Percentiles rank a stretch among this genome's conserved stretches.
Conservation (phyloP, 2,888 invertebrate genomes). For the Drepana falcataria region DNA sequence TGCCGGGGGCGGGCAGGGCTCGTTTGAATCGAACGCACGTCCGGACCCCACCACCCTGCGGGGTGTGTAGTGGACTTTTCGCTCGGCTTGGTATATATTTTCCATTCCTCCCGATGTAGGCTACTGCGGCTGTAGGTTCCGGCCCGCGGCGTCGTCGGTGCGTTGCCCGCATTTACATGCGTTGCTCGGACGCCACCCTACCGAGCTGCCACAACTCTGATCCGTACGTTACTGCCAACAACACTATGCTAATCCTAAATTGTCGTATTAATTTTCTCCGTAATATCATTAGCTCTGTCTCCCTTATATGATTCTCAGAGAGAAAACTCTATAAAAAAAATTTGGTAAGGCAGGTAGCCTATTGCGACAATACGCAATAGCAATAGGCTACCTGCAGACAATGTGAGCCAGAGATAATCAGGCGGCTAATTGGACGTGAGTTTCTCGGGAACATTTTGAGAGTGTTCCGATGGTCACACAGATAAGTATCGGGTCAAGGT, state of each 20-base stretch:
- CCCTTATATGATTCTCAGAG: too few species aligned
- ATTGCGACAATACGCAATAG: too few species aligned
- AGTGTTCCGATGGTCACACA: background rate
- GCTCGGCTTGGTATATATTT: constrained; percentile 76
- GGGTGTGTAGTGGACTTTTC: constrained; percentile 77
- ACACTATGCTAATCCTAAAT: background rate
- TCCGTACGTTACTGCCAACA: constrained; percentile 10
- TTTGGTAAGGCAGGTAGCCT: too few species aligned
- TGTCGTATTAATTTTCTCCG: background rate
- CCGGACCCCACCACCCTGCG: constrained; percentile 56
- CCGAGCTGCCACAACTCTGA: constrained; percentile 19
- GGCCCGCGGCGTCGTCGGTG: constrained; percentile 33
- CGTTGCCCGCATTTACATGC: constrained; percentile 62
- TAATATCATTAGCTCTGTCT: too few species aligned
- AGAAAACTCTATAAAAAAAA: too few species aligned
- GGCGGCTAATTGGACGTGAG: too few species aligned
- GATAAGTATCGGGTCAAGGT: background rate
- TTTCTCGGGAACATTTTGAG: too few species aligned
- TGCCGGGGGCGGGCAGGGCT: constrained; percentile 54
- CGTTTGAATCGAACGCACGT: constrained; percentile 78
- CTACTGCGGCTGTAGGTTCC: constrained; percentile 63
- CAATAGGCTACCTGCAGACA: too few species aligned
- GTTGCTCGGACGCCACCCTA: constrained; percentile 41
- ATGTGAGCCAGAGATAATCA: too few species aligned
- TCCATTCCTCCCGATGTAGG: constrained; percentile 72